These are phyloP conservation scores for Brachyhypopomus occidentalis DNA, from an alignment of 2,113 vertebrate genomes.

Conservation along the genomic window DNA sequence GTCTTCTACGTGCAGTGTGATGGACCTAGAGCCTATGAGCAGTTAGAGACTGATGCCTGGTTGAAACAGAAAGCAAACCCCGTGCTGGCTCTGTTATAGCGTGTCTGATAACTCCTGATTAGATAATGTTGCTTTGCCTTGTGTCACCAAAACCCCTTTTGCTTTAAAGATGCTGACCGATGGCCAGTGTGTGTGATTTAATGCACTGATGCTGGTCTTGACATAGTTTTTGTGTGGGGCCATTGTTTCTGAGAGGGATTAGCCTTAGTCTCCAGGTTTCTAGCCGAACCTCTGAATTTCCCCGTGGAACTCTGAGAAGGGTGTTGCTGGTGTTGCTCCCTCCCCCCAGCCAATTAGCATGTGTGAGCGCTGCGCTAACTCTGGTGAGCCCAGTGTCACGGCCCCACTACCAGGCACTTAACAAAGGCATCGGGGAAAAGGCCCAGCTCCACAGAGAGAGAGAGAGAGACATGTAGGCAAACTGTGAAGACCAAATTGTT, in stretches of 20 bases:
- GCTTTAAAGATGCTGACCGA: not conserved
- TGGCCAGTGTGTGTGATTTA: not conserved
- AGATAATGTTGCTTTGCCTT: slow-evolving; percentile 19
- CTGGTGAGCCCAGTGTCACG: slow-evolving; percentile 43
- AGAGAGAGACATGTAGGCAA: slow-evolving; percentile 27
- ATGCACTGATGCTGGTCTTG: not conserved
- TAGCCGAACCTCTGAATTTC: not conserved
- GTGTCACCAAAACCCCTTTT: not conserved
- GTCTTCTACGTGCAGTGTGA: slow-evolving; percentile 12
- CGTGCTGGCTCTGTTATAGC: slow-evolving; percentile 31
- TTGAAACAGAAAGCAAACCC: slow-evolving; percentile 31
- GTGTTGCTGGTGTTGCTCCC: slow-evolving; percentile 4
- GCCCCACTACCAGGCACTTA: slow-evolving; percentile 28
- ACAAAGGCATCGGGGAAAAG: slow-evolving; percentile 45
- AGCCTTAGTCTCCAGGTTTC: not conserved
- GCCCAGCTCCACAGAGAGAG: not conserved
- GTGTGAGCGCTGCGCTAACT: slow-evolving; percentile 35
- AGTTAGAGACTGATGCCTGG: not conserved
- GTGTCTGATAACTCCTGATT: slow-evolving; percentile 30
- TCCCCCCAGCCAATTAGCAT: slow-evolving; percentile 52
- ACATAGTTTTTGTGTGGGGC: not conserved
- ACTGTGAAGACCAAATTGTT: slow-evolving; percentile 22
- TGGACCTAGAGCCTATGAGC: slow-evolving; percentile 25
- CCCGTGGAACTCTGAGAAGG: not conserved
- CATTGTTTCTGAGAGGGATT: not conserved